Base-by-base conservation (phyloP, 2,888 invertebrate species). In the Drosophila anomelani region DNA sequence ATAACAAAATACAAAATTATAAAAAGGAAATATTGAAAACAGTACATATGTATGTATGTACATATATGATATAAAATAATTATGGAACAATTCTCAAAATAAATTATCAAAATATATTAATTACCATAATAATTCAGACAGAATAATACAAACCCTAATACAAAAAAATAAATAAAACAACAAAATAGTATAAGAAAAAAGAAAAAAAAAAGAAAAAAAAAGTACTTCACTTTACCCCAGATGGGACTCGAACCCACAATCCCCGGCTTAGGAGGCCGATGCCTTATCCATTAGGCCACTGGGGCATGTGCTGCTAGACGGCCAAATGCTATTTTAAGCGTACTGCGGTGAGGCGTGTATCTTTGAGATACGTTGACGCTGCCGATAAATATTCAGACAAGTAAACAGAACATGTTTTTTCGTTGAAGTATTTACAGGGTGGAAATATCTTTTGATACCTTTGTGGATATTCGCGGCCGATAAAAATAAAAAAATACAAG, bases 211-310 rank as follows among this genome's bases (percentile, higher is more conserved):
- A 63, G 70, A 34, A n/a, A 46, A 20, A 36, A 20, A 63, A 63
- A 72, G 0, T 43, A 56, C 15, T 32, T 1, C 6, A 9, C 62
- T 39, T 62, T 73, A 73, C 72, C 72, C 71, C 64, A 64, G 72
- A 71, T 73, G 72, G 72, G 72, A 73, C 71, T 73, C 72, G 72
- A 73, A 72, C 72, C 72, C 72, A 72, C 72, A 72, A 72, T 72
- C 72, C 71, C 71, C 72, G 71, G 72, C 72, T 72, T 72, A 72
- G 72, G 64, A 72, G 72, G 72, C 72, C 71, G 72, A 72, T 71
- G 72, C 72, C 71, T 72, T 72, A 59, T 72, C 72, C 72, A 70
- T 72, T 72, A 72, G 71, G 72, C 71, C 72, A 72, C 72, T 71
- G 64, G 64, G 71, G 72, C 72, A 3, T 70, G 47, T 23, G 26